Conservation (phyloP, 2,797 vertebrate species). For the Esox masquinongy region DNA sequence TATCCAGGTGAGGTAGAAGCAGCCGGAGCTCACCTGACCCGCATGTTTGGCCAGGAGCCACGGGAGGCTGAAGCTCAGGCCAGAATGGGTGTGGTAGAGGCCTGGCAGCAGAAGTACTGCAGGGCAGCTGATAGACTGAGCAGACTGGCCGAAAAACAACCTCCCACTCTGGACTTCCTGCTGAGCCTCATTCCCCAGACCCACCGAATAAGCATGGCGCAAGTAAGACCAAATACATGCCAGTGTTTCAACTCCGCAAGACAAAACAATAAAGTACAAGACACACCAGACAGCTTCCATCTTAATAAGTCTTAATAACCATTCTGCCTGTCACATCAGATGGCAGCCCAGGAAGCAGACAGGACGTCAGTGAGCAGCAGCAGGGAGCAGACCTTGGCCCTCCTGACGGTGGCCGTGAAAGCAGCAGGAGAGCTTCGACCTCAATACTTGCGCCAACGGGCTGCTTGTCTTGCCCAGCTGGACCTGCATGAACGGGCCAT, state of each 20-base stretch:
- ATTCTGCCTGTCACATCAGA: constrained; percentile 62
- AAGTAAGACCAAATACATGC: constrained; percentile 71
- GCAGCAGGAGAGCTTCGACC: constrained; percentile 60
- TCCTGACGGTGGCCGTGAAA: constrained; percentile 81
- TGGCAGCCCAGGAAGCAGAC: constrained; percentile 82
- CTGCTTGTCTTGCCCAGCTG: constrained; percentile 78
- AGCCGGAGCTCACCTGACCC: constrained; percentile 76
- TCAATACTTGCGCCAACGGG: constrained; percentile 78
- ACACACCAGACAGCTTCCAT: background rate
- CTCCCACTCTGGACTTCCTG: constrained; percentile 74
- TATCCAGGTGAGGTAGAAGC: constrained; percentile 76
- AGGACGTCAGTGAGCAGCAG: constrained; percentile 58
- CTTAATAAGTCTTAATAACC: background rate
- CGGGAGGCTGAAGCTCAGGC: constrained; percentile 75
- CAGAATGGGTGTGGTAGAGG: constrained; percentile 81
- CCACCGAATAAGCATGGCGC: constrained; percentile 72
- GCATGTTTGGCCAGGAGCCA: constrained; percentile 74
- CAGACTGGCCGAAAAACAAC: constrained; percentile 76
- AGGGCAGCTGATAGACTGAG: constrained; percentile 76
- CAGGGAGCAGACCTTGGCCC: constrained; percentile 75
- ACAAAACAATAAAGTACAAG: too few relatives aligned
- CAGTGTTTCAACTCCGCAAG: background rate
- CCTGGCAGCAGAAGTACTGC: constrained; percentile 74
- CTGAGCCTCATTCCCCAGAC: constrained; percentile 76
- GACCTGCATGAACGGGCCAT: constrained; percentile 73